phyloP scores from a whole-genome alignment of 2,113 vertebrate genomes.

The Cepphus grylle region DNA sequence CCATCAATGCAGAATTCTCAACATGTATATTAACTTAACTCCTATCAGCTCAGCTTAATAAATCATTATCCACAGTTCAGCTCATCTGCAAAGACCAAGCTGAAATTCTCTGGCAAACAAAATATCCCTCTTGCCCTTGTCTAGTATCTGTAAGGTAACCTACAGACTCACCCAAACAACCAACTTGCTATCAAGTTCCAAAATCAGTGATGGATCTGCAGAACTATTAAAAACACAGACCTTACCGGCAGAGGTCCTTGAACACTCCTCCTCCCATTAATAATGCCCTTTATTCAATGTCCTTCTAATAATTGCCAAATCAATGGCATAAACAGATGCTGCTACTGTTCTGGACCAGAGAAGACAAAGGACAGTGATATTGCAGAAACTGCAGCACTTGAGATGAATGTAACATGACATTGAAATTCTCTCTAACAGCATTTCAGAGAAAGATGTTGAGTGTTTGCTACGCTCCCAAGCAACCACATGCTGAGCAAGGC shows the following conservation, averaged over 20 bases:
- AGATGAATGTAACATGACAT: background rate
- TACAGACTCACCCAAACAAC: background rate
- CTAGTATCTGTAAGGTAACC: background rate
- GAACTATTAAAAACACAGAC: background rate
- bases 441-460: background rate
- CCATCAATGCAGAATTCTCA: background rate
- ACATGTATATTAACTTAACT: background rate
- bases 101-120: background rate
- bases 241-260: background rate
- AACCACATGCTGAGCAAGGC: background rate
- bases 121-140: background rate
- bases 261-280: background rate
- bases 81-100: background rate
- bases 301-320: conserved; percentile 27
- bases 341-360: background rate
- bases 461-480: background rate
- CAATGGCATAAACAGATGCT: background rate
- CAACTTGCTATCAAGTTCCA: background rate
- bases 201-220: conserved; percentile 5
- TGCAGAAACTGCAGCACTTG: background rate
- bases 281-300: background rate
- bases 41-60: background rate
- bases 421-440: background rate
- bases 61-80: background rate
- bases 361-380: background rate